phyloP scores from a whole-genome alignment of 2,113 vertebrate species.

The Tricholaema leucomelas region DNA sequence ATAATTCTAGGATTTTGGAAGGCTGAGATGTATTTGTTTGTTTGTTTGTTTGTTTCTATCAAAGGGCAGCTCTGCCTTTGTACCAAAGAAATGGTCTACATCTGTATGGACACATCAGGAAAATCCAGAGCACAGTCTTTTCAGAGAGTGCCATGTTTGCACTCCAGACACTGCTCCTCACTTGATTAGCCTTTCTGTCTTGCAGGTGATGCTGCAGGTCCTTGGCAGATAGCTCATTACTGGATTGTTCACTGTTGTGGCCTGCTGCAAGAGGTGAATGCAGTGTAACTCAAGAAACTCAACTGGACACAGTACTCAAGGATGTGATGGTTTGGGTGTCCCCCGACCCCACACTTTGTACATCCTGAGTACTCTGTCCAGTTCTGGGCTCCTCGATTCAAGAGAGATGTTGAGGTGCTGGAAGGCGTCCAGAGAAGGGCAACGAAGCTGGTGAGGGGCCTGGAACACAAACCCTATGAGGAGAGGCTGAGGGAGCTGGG shows the following conservation, averaged over 20 bases:
- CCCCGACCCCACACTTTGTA: no score
- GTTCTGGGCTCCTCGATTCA: no score
- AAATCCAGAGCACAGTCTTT: not conserved
- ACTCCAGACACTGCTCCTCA: rapidly evolving
- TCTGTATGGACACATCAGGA: rapidly evolving
- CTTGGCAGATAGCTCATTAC: not conserved
- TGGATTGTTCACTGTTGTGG: not conserved
- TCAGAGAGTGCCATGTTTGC: not conserved
- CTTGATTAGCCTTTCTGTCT: not conserved
- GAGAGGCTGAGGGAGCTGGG: no score
- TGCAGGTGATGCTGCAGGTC: not conserved
- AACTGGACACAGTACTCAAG: no score
- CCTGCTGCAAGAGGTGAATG: not conserved
- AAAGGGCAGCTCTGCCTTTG: not conserved
- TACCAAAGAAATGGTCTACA: not conserved
- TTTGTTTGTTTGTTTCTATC: not conserved
- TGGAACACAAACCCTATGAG: no score
- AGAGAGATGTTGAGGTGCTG: no score
- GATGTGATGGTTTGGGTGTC: no score
- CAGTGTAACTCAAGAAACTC: not conserved
- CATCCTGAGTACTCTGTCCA: no score
- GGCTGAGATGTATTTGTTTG: not conserved
- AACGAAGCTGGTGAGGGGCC: no score
- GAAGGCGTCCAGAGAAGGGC: no score
- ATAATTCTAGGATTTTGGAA: slow-evolving; percentile 33